Base-by-base conservation (phyloP, 2,113 vertebrate species). In the Toxotes chatareus region DNA sequence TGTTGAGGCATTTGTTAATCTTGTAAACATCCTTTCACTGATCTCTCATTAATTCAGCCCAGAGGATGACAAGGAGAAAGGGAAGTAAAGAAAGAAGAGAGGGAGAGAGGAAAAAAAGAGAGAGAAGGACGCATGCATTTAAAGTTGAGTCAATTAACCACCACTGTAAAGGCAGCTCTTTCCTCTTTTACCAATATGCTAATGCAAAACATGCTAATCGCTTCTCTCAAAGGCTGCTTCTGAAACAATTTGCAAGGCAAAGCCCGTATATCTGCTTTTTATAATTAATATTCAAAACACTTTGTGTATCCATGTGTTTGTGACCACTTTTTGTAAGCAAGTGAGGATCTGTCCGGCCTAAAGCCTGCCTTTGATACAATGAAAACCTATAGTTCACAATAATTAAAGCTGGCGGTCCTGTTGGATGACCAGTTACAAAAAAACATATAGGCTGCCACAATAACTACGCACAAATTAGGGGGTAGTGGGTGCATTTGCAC, bases 1-100 rank as follows among this genome's bases (percentile, higher is more conserved):
- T 88, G 85, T 91, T 86, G 76, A 90, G 84, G 79, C 84, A 82
- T 84, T 87, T 88, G 80, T 89, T 91, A 80, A 91, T 91, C 87
- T 91, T 91, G 90, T 91, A 92, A 93, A 92, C 87, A 91, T 89
- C 80, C 88, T 73, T 82, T 85, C 85, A 80, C 86, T 86, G 84
- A 88, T 86, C 84, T 81, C 85, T 84, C 88, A 92, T 92, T 91
- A 91, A 91, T 91, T 91, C 81, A 89, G 82, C 89, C 79, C 77
- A 88, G 89, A 73, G 79, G 82, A 83, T 75, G 85, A 85, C 74
- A 65, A 75, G 32, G 55, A 80, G 74, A 9, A 64, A 42, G 55
- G 67, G 66, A 56, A 59, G 78, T 27, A 62, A 34, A 85, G 55
- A 38, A 10, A 69, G 19, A 67, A 14, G 36, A 23, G 32, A 42